Evolutionary conservation across 2,113 vertebrate genomes (phyloP).

Genomic region (Solenodon paradoxus): DNA sequence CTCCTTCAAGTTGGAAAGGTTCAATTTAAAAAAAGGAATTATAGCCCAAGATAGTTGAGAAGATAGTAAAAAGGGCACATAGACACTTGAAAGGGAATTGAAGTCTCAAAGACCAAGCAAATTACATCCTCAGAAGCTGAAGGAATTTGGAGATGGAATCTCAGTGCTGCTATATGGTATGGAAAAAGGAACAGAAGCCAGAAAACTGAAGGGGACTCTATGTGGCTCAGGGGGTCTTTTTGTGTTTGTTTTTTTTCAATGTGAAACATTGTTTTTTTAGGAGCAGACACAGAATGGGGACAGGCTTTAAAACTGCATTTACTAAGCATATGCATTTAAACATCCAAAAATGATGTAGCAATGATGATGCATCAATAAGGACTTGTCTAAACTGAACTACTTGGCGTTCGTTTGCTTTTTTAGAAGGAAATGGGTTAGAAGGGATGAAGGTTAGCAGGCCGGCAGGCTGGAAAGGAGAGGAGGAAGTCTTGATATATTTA

Average conservation of each 20-base stretch:
- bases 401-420: no score
- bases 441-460: no score
- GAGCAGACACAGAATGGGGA: neutral
- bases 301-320: neutral
- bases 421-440: no score
- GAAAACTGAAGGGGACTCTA: constrained; percentile 21
- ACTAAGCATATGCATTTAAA: neutral
- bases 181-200: neutral
- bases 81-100: constrained; percentile 59
- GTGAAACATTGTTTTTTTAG: neutral
- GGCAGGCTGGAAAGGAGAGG: no score
- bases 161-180: constrained; percentile 17
- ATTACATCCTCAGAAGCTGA: constrained; percentile 60
- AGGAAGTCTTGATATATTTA: no score
- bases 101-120: constrained; percentile 62
- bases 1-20: constrained; percentile 43
- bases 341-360: neutral
- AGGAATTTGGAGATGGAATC: constrained; percentile 67
- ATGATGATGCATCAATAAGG: neutral
- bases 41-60: constrained; percentile 45
- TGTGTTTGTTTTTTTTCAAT: neutral
- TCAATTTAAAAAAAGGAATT: constrained; percentile 41
- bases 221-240: neutral
- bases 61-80: constrained; percentile 57
- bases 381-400: neutral